A percentile compares a stretch with the other conserved stretches of the same genome.
Evolutionary conservation across 2,113 vertebrate species (phyloP).

Genomic region (Triplophysa rosa): DNA sequence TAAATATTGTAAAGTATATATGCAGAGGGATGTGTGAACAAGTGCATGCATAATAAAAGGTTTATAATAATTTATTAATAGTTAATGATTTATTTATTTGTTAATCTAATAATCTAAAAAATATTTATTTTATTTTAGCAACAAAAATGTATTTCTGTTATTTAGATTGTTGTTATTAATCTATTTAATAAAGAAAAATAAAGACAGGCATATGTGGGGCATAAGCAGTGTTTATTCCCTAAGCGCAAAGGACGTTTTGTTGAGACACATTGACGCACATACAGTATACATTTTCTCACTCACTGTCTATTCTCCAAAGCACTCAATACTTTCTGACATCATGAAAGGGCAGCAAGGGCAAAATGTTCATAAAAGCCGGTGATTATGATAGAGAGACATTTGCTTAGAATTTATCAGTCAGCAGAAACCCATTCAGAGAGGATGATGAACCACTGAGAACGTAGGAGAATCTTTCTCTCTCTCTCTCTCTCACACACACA

Average conservation of each 20-base stretch:
- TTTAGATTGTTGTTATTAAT: no score
- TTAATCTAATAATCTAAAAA: no score
- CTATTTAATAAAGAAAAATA: no score
- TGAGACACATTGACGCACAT: constrained; percentile 66
- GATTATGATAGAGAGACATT: constrained; percentile 74
- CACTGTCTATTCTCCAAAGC: constrained; percentile 63
- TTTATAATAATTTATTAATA: no score
- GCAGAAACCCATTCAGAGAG: constrained; percentile 55
- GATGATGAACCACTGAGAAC: constrained; percentile 57
- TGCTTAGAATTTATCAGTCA: constrained; percentile 69
- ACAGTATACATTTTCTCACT: constrained; percentile 24
- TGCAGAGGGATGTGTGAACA: no score
- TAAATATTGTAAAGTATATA: no score
- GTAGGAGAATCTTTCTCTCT: background rate
- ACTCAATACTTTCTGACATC: constrained; percentile 72
- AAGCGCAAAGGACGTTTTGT: background rate
- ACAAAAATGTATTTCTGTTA: background rate
- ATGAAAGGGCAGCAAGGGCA: constrained; percentile 76
- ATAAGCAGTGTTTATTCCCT: no score
- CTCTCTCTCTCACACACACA: background rate
- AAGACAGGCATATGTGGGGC: background rate
- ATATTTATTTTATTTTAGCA: no score
- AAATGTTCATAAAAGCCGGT: constrained; percentile 76
- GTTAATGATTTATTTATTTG: no score
- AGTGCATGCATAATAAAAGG: no score